Percentiles rank a stretch among this genome's conserved stretches.
These are phyloP conservation scores for Aphelenchoides bicaudatus DNA, from an alignment of 2,888 invertebrate genomes.

Conservation along the genomic window DNA sequence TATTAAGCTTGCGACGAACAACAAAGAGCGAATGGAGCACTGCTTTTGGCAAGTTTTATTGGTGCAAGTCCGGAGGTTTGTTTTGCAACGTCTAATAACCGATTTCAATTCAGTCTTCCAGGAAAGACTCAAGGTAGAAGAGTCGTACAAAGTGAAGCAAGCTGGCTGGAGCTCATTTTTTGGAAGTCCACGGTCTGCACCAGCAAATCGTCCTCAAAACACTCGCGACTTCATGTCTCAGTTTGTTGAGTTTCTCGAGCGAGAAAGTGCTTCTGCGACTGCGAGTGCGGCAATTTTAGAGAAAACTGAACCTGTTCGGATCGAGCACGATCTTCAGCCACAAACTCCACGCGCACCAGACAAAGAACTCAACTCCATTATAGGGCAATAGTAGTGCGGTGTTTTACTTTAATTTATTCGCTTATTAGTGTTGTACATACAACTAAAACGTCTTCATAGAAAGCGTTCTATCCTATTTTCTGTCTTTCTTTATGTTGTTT, in stretches of 20 bases:
- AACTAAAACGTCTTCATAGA: too few species aligned
- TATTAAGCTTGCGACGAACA: constrained; percentile 17
- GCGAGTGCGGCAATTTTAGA: constrained; percentile 10
- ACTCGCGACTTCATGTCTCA: not conserved
- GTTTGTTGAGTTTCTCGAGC: constrained; percentile 19
- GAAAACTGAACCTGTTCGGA: constrained; percentile 13
- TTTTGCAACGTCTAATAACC: not conserved
- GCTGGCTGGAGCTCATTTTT: constrained; percentile 9
- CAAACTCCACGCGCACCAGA: too few species aligned
- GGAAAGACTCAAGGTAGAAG: constrained; percentile 10
- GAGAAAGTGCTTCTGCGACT: constrained; percentile 4
- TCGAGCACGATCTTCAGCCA: constrained; percentile 12
- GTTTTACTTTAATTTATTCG: too few species aligned
- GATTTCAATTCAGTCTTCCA: too few species aligned
- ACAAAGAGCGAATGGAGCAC: constrained; percentile 13
- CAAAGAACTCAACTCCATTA: too few species aligned
- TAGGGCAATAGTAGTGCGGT: too few species aligned
- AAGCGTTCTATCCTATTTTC: too few species aligned
- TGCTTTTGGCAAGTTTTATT: constrained; percentile 17
- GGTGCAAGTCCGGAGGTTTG: constrained; percentile 16
- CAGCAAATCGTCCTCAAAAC: constrained; percentile 10
- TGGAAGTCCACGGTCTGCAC: not conserved
- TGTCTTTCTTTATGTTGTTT: too few species aligned
- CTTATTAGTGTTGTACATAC: too few species aligned
- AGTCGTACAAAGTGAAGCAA: constrained; percentile 7